These are phyloP conservation scores for Calameuta filiformis DNA, from an alignment of 2,888 invertebrate species.

Conservation along the genomic window DNA sequence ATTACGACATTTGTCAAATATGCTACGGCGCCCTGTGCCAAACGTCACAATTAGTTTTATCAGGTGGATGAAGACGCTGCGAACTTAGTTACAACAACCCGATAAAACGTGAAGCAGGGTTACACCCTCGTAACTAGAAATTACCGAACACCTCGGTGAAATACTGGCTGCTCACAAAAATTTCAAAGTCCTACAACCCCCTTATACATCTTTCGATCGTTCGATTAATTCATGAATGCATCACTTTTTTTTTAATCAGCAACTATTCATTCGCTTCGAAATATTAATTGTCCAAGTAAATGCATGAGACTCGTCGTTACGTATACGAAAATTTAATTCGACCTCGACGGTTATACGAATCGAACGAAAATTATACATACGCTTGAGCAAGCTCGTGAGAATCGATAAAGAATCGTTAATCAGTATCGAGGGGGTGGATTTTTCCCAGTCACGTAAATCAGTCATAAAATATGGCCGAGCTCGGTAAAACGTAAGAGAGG, in stretches of 20 bases:
- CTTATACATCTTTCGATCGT: background rate
- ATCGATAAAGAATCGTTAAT: background rate
- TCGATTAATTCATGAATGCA: background rate
- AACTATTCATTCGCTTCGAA: background rate
- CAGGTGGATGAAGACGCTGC: background rate
- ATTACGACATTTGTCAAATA: background rate
- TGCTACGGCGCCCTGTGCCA: background rate
- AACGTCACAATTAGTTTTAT: background rate
- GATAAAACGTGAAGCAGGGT: background rate
- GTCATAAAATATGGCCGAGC: background rate
- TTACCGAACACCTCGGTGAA: background rate
- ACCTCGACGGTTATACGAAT: background rate
- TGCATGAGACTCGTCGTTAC: background rate
- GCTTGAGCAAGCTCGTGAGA: background rate
- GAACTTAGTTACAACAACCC: background rate
- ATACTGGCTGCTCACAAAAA: background rate
- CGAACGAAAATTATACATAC: background rate
- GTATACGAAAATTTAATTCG: background rate
- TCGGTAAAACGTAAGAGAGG: background rate
- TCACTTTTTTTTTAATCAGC: background rate
- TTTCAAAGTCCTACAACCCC: background rate
- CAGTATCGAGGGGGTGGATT: background rate
- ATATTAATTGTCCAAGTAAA: background rate
- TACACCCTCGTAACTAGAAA: background rate
- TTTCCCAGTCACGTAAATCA: background rate